phyloP scores from a whole-genome alignment of 1,140 invertebrate genomes.

The Psix sp. region DNA sequence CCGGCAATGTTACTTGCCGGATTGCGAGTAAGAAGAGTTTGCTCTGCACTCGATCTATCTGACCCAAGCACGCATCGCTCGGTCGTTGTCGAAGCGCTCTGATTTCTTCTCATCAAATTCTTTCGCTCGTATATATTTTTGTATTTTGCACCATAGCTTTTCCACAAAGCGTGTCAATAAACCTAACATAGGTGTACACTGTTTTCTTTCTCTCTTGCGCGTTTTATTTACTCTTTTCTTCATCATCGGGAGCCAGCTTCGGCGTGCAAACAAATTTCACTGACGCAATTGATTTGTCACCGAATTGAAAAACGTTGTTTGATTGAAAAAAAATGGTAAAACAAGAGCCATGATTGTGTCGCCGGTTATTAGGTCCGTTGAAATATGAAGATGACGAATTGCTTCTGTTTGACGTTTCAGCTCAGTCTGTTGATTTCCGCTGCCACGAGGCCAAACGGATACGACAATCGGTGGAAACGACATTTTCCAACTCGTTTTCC shows the following conservation, averaged over 20 bases:
- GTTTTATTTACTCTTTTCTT: slow-evolving; percentile 59
- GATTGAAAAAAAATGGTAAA: slow-evolving; percentile 42
- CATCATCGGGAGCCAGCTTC: slow-evolving; percentile 47
- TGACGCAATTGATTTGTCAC: slow-evolving; percentile 56
- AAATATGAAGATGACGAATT: slow-evolving; percentile 37
- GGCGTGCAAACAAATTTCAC: slow-evolving; percentile 57
- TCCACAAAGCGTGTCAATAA: slow-evolving; percentile 60
- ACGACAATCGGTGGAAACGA: too few relatives aligned
- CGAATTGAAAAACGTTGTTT: slow-evolving; percentile 50
- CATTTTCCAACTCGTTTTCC: too few relatives aligned
- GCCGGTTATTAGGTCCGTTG: slow-evolving; percentile 24
- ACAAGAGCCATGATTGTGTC: slow-evolving; percentile 40
- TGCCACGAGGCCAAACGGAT: not conserved
- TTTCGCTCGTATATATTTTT: slow-evolving; percentile 37
- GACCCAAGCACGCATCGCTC: slow-evolving; percentile 49
- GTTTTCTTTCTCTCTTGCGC: slow-evolving; percentile 3
- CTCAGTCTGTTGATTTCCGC: not conserved
- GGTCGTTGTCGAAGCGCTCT: slow-evolving; percentile 48
- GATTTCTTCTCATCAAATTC: slow-evolving; percentile 37
- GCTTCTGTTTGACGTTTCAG: not conserved
- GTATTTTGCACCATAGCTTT: slow-evolving; percentile 48
- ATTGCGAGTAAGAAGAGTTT: slow-evolving; percentile 59
- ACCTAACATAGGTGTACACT: slow-evolving; percentile 46
- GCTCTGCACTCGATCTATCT: slow-evolving; percentile 55
- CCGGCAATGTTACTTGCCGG: slow-evolving; percentile 51